Percentiles rank a stretch among this genome's conserved stretches.
These are phyloP conservation scores for Bombycilla garrulus DNA, from an alignment of 2,113 vertebrate genomes.

Conservation along the genomic window DNA sequence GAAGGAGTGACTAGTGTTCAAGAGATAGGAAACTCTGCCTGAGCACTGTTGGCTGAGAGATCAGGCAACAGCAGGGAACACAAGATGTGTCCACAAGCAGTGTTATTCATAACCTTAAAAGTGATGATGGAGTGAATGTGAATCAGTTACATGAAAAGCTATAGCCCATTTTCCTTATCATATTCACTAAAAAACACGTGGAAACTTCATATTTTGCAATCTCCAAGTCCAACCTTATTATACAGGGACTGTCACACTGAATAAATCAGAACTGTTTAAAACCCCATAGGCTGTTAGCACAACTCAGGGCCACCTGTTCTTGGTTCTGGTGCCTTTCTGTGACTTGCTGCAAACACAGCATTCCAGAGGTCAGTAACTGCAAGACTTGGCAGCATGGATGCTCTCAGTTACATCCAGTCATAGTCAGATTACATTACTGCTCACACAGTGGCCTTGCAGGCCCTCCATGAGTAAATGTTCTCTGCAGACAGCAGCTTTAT, in stretches of 20 bases:
- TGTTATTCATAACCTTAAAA: background rate
- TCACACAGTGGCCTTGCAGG: background rate
- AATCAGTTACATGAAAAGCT: background rate
- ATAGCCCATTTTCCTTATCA: constrained; percentile 19
- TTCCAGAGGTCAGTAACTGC: background rate
- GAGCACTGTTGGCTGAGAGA: background rate
- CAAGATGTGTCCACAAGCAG: background rate
- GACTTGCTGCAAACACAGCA: constrained; percentile 21
- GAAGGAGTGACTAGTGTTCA: background rate
- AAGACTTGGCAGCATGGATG: background rate
- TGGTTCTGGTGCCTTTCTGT: constrained; percentile 12
- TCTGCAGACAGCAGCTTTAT: background rate
- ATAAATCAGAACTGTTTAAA: constrained; percentile 56
- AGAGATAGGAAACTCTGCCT: background rate
- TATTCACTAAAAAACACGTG: background rate
- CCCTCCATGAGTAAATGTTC: background rate
- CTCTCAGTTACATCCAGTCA: background rate
- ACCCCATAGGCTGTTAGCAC: background rate
- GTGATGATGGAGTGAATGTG: background rate
- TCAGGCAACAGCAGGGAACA: background rate
- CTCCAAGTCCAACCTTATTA: constrained; percentile 24
- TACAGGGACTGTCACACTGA: constrained; percentile 23
- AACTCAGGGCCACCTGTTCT: constrained; percentile 29
- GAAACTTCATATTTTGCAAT: background rate
- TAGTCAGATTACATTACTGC: background rate